Conservation (phyloP, 2,113 vertebrate species). For the Picathartes gymnocephalus region DNA sequence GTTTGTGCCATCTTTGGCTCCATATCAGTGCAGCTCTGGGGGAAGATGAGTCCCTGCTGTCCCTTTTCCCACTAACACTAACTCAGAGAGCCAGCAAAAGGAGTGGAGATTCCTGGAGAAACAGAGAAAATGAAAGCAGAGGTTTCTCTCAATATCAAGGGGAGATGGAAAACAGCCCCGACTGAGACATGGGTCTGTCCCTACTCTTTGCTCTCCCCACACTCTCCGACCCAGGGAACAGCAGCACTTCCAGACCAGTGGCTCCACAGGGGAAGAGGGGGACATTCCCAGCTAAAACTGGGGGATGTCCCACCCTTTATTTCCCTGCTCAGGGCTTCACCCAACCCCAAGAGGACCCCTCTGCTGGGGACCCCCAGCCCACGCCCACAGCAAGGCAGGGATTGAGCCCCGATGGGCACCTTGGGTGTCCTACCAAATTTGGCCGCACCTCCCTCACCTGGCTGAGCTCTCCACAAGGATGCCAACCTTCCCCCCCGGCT, state of each 20-base stretch:
- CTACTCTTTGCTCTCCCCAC: neutral
- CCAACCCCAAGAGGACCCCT: neutral
- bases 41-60: neutral
- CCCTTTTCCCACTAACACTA: neutral
- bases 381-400: accelerated
- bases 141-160: accelerated
- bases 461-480: accelerated
- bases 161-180: neutral
- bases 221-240: accelerated
- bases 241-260: neutral
- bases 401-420: accelerated
- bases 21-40: accelerated
- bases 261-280: neutral
- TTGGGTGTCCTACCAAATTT: accelerated
- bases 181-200: neutral
- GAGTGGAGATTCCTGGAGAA: neutral
- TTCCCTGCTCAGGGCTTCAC: neutral
- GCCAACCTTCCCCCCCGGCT: neutral
- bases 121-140: neutral
- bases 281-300: neutral
- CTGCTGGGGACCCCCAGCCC: neutral
- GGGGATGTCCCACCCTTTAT: neutral
- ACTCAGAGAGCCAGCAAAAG: neutral
- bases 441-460: accelerated
- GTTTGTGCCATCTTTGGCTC: neutral